These are phyloP conservation scores for Noctua comes DNA, from an alignment of 2,888 invertebrate genomes.

Conservation along the genomic window DNA sequence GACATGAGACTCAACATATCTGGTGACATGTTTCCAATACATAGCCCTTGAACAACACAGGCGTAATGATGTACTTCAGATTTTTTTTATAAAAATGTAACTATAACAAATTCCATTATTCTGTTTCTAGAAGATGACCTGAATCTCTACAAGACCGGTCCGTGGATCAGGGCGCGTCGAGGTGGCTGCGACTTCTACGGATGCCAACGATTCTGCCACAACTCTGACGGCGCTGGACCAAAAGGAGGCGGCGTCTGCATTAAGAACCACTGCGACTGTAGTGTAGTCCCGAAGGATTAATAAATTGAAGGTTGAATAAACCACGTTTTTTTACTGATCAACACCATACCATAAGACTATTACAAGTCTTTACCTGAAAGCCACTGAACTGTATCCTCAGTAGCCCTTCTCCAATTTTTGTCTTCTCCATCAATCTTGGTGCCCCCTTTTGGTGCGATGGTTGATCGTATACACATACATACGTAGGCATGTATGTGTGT, in stretches of 20 bases:
- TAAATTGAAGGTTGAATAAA: background rate
- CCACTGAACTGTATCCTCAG: background rate
- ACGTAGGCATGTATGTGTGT: too few species aligned
- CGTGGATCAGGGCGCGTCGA: constrained; percentile 28
- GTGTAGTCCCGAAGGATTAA: constrained; percentile 14
- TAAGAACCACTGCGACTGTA: constrained; percentile 25
- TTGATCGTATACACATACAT: too few species aligned
- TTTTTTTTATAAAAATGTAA: background rate
- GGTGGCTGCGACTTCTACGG: constrained; percentile 27
- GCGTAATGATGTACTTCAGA: too few species aligned
- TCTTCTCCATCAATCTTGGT: too few species aligned
- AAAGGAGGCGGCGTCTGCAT: constrained; percentile 29
- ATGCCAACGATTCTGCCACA: constrained; percentile 25
- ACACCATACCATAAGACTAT: accelerated
- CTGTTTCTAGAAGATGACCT: constrained; percentile 10
- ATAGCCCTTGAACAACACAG: background rate
- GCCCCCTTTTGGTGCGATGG: too few species aligned
- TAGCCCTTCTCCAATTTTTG: too few species aligned
- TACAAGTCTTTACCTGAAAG: background rate
- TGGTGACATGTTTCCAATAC: too few species aligned
- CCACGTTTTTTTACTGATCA: background rate
- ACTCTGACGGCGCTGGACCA: constrained; percentile 8
- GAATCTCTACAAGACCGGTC: background rate
- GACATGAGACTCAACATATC: too few species aligned
- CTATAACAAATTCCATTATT: background rate